Evolutionary conservation across 2,797 vertebrate genomes (phyloP).

Genomic region (Pteronotus mesoamericanus): DNA sequence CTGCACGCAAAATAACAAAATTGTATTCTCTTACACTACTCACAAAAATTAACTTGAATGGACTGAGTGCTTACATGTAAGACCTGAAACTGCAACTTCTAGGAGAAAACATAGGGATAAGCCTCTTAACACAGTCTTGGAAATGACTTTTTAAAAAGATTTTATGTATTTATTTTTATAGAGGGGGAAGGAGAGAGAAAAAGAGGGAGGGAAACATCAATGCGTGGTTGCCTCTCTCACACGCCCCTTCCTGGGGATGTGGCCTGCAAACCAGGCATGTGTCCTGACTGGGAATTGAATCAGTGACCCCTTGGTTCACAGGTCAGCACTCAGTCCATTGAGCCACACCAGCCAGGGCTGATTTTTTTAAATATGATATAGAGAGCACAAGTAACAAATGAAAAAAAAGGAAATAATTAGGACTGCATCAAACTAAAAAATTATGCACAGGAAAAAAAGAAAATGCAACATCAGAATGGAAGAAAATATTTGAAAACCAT

Average conservation of each 20-base stretch:
- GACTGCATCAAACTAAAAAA: neutral
- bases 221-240: too few relatives aligned
- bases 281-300: too few relatives aligned
- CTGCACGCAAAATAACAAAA: neutral
- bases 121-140: neutral
- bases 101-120: neutral
- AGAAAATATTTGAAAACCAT: neutral
- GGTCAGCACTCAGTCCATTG: too few relatives aligned
- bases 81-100: neutral
- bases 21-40: neutral
- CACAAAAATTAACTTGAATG: neutral
- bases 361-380: neutral
- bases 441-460: neutral
- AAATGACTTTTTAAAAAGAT: too few relatives aligned
- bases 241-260: too few relatives aligned
- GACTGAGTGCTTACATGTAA: neutral
- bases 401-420: neutral
- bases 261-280: too few relatives aligned
- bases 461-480: neutral
- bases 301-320: too few relatives aligned
- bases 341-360: too few relatives aligned
- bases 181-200: too few relatives aligned
- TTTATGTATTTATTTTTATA: too few relatives aligned
- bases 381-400: neutral
- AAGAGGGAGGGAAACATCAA: too few relatives aligned